Base-by-base conservation (phyloP, 2,888 invertebrate genomes). In the Tigriopus californicus region DNA sequence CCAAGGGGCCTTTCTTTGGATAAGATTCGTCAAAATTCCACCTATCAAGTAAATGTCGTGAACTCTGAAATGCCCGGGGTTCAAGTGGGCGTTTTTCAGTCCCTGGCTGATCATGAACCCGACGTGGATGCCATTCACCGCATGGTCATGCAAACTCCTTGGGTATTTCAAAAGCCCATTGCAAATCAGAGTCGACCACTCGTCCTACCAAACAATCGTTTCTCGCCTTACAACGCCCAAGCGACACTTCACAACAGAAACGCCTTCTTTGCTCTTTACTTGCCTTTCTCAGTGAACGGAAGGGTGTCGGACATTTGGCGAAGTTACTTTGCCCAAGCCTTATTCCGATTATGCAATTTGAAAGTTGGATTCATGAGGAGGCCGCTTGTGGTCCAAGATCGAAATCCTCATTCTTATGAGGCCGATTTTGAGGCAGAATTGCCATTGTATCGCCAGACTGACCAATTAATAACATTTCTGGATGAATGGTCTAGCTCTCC, bases 341-440 rank as follows among this genome's bases (percentile, higher is more conserved):
- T 56, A 1, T 56, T 46, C 44, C 10, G 20, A 11, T 24, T 18
- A 6, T 44, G 42, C 20, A n/a, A 46, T 12, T 24, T 56, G 3
- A n/a, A 44, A 8, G 10, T 44, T 6, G 56, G 56, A 56, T 56
- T 56, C 46, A 42, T 56, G n/a, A n/a, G 24, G 11, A 18, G 44
- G 8, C 56, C 56, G 1, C 5, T 46, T 3, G 56, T 56, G 5
- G 42, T 44, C 18, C 56, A 56, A 56, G 44, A 42, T 24, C n/a
- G 56, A 44, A 56, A 56, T 42, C 41, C 42, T 15, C 56, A 56
- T n/a, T 15, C 41, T 22, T 56, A 42, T 46, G n/a, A 22, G 13
- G 56, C 56, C 20, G 56, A 56, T 24, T 56, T 56, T 44, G 20
- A 46, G 18, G 56, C 56, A 1, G 56, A 56, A 46, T 42, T 56